A percentile compares a stretch with the other conserved stretches of the same genome.
phyloP scores from a whole-genome alignment of 2,113 vertebrate genomes.

The Andinoacara biseriatus region DNA sequence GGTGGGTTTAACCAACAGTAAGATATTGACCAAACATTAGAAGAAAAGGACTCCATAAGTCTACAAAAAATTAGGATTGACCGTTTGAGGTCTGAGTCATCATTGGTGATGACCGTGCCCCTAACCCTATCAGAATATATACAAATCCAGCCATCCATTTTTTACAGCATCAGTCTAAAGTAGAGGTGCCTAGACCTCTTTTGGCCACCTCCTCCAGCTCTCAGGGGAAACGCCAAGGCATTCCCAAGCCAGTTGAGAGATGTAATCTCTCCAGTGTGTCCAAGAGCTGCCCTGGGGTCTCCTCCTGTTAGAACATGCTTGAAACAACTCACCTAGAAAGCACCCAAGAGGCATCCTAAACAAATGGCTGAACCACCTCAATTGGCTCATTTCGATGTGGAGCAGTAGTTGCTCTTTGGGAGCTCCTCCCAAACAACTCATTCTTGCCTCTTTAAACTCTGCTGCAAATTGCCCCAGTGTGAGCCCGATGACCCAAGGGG shows the following conservation, averaged over 20 bases:
- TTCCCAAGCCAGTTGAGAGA: not conserved
- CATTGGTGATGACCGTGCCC: not conserved
- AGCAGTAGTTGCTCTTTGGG: rapidly evolving
- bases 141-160: not conserved
- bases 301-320: not conserved
- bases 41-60: not conserved
- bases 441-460: not conserved
- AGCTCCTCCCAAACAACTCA: not conserved
- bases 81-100: not conserved
- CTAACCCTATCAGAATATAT: no score
- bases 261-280: not conserved
- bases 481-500: not conserved
- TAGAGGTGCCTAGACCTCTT: not conserved
- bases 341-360: not conserved
- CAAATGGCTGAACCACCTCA: not conserved
- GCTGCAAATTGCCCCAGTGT: not conserved
- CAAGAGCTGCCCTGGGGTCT: not conserved
- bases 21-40: not conserved
- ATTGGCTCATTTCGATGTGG: not conserved
- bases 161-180: not conserved
- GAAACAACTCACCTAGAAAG: not conserved
- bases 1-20: not conserved
- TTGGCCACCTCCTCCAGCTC: not conserved
- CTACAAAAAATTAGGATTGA: not conserved
- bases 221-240: not conserved